Conservation (phyloP, 2,888 invertebrate species). For the Zaprionus bogoriensis region DNA sequence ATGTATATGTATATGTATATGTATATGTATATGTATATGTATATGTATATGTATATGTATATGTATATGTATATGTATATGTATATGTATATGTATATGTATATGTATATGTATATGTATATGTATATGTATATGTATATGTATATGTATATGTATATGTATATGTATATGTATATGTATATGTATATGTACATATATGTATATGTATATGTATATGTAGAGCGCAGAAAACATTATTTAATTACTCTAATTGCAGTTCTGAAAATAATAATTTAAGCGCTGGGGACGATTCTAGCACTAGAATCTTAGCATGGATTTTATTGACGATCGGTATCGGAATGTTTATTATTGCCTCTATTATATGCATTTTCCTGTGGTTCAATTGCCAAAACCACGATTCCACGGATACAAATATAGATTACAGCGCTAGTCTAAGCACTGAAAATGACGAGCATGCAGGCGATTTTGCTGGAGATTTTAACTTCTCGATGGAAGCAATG, state of each 20-base stretch:
- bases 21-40: too few species aligned
- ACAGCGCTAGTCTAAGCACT: neutral
- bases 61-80: too few species aligned
- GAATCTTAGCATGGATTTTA: constrained; percentile 55
- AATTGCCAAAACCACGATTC: neutral
- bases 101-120: too few species aligned
- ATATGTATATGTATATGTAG: too few species aligned
- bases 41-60: too few species aligned
- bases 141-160: too few species aligned
- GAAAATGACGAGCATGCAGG: neutral
- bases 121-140: too few species aligned
- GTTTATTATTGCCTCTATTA: constrained; percentile 43
- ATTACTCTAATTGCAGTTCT: neutral
- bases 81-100: too few species aligned
- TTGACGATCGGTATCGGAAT: constrained; percentile 50
- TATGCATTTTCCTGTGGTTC: constrained; percentile 44
- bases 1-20: too few species aligned
- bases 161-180: too few species aligned
- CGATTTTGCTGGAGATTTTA: neutral
- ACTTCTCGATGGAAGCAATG: neutral
- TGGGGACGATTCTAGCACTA: constrained; percentile 21
- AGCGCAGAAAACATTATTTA: too few species aligned
- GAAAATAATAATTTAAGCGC: neutral
- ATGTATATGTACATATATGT: too few species aligned
- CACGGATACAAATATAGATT: neutral